A percentile compares a stretch with the other conserved stretches of the same genome.
Evolutionary conservation across 92 coral and sea anemone genomes (phyloP).

Genomic region (Paragorgia papillata): DNA sequence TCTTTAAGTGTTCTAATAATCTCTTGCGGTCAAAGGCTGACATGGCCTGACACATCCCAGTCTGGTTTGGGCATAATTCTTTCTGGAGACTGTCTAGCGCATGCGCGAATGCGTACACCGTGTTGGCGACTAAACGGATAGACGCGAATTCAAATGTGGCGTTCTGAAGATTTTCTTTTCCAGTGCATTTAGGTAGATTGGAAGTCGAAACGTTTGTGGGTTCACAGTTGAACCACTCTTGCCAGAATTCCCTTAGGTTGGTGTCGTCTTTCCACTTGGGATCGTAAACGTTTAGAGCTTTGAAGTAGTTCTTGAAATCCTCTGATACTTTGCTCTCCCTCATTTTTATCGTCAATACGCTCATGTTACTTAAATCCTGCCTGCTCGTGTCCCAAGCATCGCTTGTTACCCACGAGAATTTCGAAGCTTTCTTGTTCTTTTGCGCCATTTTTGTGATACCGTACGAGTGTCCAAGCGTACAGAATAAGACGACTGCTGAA

Average conservation of each 20-base stretch:
- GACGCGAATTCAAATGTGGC: conserved; percentile 68
- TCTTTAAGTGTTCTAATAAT: conserved; percentile 63
- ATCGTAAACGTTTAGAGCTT: conserved; percentile 18
- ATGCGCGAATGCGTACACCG: conserved; percentile 85
- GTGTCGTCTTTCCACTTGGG: conserved; percentile 41
- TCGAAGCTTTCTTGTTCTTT: conserved; percentile 50
- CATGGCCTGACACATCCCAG: conserved; percentile 54
- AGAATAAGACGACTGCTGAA: conserved; percentile 72
- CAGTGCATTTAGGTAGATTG: background rate
- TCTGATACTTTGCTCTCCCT: conserved; percentile 61
- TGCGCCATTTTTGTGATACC: conserved; percentile 77
- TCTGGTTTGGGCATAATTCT: conserved; percentile 53
- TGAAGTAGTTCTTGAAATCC: conserved; percentile 56
- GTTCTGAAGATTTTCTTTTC: background rate
- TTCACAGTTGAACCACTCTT: conserved; percentile 53
- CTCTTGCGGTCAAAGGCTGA: background rate
- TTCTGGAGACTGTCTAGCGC: conserved; percentile 75
- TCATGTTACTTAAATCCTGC: conserved; percentile 60
- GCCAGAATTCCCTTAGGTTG: conserved; percentile 74
- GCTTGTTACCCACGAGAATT: conserved; percentile 83
- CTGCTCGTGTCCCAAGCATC: conserved; percentile 80
- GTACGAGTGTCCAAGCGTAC: conserved; percentile 72
- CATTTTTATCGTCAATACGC: conserved; percentile 72
- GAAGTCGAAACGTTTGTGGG: background rate
- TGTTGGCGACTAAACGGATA: conserved; percentile 76